phyloP scores from a whole-genome alignment of 2,888 invertebrate genomes.

The Craniophora ligustri region DNA sequence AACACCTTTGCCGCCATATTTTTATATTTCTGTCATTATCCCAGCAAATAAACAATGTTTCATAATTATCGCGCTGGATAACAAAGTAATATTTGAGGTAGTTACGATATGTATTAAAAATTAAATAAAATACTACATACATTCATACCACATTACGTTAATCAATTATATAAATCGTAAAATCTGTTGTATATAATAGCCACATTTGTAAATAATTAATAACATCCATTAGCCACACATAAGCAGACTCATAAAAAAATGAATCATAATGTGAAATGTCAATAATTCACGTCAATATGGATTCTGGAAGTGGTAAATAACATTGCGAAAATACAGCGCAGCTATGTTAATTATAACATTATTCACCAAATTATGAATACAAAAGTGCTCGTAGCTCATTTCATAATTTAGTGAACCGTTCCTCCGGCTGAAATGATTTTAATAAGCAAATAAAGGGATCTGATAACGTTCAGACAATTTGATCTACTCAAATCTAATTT shows the following conservation, averaged over 20 bases:
- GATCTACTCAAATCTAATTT: constrained; percentile 82
- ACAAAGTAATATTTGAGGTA: too few species aligned
- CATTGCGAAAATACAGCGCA: constrained; percentile 23
- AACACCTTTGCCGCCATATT: too few species aligned
- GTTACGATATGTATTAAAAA: too few species aligned
- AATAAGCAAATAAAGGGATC: constrained; percentile 61
- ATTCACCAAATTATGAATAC: constrained; percentile 25
- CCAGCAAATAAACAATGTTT: too few species aligned
- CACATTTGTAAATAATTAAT: constrained; percentile 44
- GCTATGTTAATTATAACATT: constrained; percentile 39
- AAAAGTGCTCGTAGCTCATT: constrained; percentile 36
- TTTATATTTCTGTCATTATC: too few species aligned
- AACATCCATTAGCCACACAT: constrained; percentile 43
- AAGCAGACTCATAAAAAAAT: constrained; percentile 21
- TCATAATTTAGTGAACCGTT: constrained; percentile 36
- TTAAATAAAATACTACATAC: too few species aligned
- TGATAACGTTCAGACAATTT: constrained; percentile 71
- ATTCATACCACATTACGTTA: too few species aligned
- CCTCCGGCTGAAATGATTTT: constrained; percentile 32
- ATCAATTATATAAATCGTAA: too few species aligned
- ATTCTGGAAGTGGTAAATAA: constrained; percentile 42
- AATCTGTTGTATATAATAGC: too few species aligned
- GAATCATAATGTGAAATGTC: constrained; percentile 34
- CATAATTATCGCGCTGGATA: too few species aligned
- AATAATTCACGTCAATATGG: constrained; percentile 32